These are phyloP conservation scores for Apocrypta bakeri DNA, from an alignment of 1,140 invertebrate species.

Conservation along the genomic window DNA sequence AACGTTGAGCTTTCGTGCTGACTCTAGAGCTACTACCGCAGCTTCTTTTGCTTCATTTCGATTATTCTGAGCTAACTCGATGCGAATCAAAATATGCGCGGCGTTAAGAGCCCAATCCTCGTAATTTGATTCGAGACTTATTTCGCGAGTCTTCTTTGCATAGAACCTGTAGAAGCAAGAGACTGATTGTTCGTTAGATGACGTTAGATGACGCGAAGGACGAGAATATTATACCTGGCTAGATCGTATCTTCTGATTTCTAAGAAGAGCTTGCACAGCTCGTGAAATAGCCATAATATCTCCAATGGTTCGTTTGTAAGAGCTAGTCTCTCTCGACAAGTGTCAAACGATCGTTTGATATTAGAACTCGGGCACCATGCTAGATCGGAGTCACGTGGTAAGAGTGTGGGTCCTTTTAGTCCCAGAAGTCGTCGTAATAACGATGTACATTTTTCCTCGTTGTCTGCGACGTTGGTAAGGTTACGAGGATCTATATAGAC, in stretches of 20 bases:
- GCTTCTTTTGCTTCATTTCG: constrained; percentile 64
- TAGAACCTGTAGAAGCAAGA: constrained; percentile 56
- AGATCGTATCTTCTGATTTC: constrained; percentile 60
- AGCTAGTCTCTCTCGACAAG: constrained; percentile 59
- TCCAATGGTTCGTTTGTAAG: constrained; percentile 61
- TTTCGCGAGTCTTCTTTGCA: constrained; percentile 61
- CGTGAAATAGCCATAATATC: constrained; percentile 65
- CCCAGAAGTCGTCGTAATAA: constrained; percentile 64
- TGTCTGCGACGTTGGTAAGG: constrained; percentile 52
- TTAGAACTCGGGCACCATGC: constrained; percentile 58
- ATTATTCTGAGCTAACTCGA: constrained; percentile 64
- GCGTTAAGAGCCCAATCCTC: constrained; percentile 62
- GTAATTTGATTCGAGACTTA: constrained; percentile 41
- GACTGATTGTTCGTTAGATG: not conserved
- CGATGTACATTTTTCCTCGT: constrained; percentile 37
- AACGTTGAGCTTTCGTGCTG: constrained; percentile 56
- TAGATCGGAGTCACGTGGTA: constrained; percentile 63
- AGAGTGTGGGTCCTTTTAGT: constrained; percentile 45
- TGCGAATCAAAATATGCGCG: constrained; percentile 60
- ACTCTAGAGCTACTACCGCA: constrained; percentile 54
- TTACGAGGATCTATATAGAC: constrained; percentile 64
- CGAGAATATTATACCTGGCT: constrained; percentile 48
- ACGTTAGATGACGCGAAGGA: not conserved
- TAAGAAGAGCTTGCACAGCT: constrained; percentile 61
- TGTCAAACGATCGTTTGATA: constrained; percentile 51